phyloP scores from a whole-genome alignment of 35 echinoderm and acorn worm species.

The Diadema setosum region DNA sequence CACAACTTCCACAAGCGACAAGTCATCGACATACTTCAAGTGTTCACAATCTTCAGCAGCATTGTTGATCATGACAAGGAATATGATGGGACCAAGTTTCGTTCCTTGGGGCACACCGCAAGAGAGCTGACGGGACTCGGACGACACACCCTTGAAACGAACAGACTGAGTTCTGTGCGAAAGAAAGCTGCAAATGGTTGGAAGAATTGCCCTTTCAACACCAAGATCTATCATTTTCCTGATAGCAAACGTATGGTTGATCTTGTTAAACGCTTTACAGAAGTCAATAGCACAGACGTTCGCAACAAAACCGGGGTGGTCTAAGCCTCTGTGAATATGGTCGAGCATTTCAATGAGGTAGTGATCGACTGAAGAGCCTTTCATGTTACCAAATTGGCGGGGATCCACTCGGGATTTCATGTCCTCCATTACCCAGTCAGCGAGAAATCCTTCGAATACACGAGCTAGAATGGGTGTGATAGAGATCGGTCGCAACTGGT shows the following conservation, averaged over 20 bases:
- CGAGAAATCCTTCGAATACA: slow-evolving; percentile 26
- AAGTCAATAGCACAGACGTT: neutral
- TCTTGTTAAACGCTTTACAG: no score
- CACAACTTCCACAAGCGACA: no score
- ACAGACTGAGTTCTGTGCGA: neutral
- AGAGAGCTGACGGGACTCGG: neutral
- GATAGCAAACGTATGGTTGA: no score
- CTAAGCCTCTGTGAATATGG: neutral
- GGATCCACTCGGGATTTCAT: slow-evolving; percentile 1
- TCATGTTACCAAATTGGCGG: slow-evolving; percentile 26
- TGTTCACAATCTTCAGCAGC: no score
- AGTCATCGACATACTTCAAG: no score
- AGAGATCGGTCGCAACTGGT: slow-evolving; percentile 29
- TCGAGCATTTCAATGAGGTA: slow-evolving; percentile 45
- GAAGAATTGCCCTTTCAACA: no score
- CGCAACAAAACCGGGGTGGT: neutral
- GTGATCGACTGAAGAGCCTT: slow-evolving; percentile 13
- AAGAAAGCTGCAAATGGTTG: no score
- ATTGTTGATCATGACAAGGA: no score
- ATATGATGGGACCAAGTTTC: neutral
- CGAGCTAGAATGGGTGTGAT: slow-evolving; percentile 12
- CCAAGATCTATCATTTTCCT: no score
- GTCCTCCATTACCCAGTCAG: slow-evolving; percentile 18
- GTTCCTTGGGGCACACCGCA: neutral
- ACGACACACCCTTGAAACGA: neutral